Conservation (phyloP, 2,797 vertebrate species). For the Neopelma chrysocephalum region DNA sequence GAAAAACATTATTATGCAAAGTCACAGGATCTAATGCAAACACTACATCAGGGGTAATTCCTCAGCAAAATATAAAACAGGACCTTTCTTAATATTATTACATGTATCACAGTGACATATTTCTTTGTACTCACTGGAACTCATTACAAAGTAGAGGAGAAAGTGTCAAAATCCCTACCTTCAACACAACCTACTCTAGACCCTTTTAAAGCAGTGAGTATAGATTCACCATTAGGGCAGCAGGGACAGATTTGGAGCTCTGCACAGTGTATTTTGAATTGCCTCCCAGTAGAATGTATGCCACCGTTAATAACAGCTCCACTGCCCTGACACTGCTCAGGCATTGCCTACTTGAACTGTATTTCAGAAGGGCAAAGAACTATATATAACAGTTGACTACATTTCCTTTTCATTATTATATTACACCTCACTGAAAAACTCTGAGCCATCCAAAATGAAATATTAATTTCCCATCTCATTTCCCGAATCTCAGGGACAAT, state of each 20-base stretch:
- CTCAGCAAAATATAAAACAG: not conserved
- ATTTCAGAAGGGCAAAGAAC: not conserved
- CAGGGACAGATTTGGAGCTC: not conserved
- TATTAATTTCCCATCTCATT: slow-evolving; percentile 16
- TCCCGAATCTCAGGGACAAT: not conserved
- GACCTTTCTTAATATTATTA: not conserved
- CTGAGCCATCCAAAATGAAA: not conserved
- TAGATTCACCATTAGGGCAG: not conserved
- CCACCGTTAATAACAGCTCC: not conserved
- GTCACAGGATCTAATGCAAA: not conserved
- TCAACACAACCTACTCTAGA: not conserved
- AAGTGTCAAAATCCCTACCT: not conserved
- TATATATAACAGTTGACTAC: not conserved
- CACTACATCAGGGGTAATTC: not conserved
- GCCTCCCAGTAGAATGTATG: not conserved
- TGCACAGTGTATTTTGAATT: not conserved
- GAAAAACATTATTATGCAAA: not conserved
- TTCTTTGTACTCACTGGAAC: not conserved
- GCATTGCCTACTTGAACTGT: not conserved
- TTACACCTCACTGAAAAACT: not conserved
- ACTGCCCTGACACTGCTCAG: not conserved
- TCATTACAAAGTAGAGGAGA: not conserved
- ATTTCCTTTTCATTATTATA: not conserved
- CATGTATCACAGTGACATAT: not conserved
- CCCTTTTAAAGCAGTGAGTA: not conserved